Base-by-base conservation (phyloP, 2,888 invertebrate species). In the Nemotelus pantherinus region DNA sequence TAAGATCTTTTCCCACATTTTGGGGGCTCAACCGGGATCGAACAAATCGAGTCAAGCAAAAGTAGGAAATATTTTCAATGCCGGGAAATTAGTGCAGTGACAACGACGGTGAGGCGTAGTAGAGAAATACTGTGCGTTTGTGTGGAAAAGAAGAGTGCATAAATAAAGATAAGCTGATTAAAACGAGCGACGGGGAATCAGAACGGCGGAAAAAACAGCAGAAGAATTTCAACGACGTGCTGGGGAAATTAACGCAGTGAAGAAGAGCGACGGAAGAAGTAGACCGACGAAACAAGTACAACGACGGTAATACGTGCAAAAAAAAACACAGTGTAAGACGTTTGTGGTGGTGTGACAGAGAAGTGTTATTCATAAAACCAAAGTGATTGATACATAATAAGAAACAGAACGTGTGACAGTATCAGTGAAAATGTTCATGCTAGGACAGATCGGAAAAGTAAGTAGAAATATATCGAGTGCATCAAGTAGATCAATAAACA, bases 401-500 rank as follows among this genome's bases (percentile, higher is more conserved):
- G 53, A 53, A 53, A 53, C 53, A 53, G 53, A 9, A 53, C 53
- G 53, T 53, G 53, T 53, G 53, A 53, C 7, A 9, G 53, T 53
- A 53, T 53, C 53, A 53, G 53, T 53, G 53, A 53, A 53, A 53
- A 53, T 53, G 53, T 53, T 53, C 53, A 6, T 53, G 53, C 53
- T 53, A 6, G 53, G 1, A 53, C 53, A 53, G 10, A 53, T 53
- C 53, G 10, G 53, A 1, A 53, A 1, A 53, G 53, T 53, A 10
- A 53, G 10, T 10, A 53, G 10, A 53, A 53, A 53, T 10, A 53
- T 53, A 53, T 53, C 53, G 53, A 53, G 53, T 53, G 53, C 53
- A 10, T 10, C 53, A 53, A 53, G 53, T 53, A 53, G 53, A 53
- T 53, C 53, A 9, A 53, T 53, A 53, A 1, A 53, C 1, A 53